Evolutionary conservation across 2,113 vertebrate genomes (phyloP).

Genomic region (Myotis lucifugus): DNA sequence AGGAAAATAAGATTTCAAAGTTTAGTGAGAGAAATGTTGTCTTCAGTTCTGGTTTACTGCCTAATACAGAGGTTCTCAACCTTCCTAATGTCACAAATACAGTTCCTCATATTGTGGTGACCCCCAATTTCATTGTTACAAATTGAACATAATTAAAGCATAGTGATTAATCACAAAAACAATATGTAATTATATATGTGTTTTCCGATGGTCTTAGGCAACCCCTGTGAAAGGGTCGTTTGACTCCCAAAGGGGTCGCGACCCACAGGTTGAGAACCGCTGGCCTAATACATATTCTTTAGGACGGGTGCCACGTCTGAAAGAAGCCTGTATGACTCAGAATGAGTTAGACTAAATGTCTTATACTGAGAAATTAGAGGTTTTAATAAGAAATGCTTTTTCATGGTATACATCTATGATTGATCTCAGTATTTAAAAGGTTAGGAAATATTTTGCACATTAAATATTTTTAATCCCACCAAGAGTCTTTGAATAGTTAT

Average conservation of each 20-base stretch:
- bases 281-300: background rate
- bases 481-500: conserved; percentile 31
- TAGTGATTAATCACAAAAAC: too few relatives aligned
- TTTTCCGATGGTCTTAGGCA: too few relatives aligned
- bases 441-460: conserved; percentile 24
- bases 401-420: background rate
- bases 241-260: too few relatives aligned
- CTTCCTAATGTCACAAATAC: too few relatives aligned
- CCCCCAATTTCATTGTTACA: too few relatives aligned
- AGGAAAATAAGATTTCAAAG: conserved; percentile 56
- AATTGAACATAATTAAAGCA: too few relatives aligned
- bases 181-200: too few relatives aligned
- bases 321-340: conserved; percentile 26
- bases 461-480: conserved; percentile 29
- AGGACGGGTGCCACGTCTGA: background rate
- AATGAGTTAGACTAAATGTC: conserved; percentile 45
- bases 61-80: background rate
- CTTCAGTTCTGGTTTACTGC: conserved; percentile 47
- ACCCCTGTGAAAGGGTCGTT: too few relatives aligned
- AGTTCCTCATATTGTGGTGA: too few relatives aligned
- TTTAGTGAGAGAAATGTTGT: conserved; percentile 48
- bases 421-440: conserved; percentile 6
- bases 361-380: conserved; percentile 8
- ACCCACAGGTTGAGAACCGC: too few relatives aligned
- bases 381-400: conserved; percentile 45